A percentile compares a stretch with the other conserved stretches of the same genome.
Conservation (phyloP, 2,797 vertebrate species). For the Sylvilagus floridanus region DNA sequence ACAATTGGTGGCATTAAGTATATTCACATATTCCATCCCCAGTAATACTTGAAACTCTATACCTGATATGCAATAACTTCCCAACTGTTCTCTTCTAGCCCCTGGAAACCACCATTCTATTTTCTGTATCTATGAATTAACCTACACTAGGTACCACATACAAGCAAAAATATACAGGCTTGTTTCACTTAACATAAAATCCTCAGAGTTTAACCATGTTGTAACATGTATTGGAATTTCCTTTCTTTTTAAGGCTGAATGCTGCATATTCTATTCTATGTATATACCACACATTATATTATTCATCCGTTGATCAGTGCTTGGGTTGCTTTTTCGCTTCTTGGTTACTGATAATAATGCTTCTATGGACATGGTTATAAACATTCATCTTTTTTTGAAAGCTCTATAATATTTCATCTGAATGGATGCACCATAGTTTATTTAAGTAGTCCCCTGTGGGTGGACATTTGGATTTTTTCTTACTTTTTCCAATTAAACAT, state of each 20-base stretch:
- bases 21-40: not conserved
- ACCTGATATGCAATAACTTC: not conserved
- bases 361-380: not conserved
- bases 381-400: not conserved
- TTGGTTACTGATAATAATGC: not conserved
- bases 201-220: not conserved
- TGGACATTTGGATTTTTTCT: not conserved
- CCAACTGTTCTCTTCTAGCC: too few relatives aligned
- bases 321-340: not conserved
- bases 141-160: not conserved
- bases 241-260: not conserved
- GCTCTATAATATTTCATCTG: not conserved
- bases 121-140: not conserved
- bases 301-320: not conserved
- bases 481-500: not conserved
- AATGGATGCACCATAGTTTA: not conserved
- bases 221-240: too few relatives aligned
- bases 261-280: not conserved
- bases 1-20: not conserved
- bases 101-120: too few relatives aligned
- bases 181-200: not conserved
- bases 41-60: not conserved
- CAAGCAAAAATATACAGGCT: not conserved
- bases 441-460: not conserved
- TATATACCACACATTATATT: not conserved